phyloP scores from a whole-genome alignment of 2,113 vertebrate genomes.

The Chaetodon auriga region DNA sequence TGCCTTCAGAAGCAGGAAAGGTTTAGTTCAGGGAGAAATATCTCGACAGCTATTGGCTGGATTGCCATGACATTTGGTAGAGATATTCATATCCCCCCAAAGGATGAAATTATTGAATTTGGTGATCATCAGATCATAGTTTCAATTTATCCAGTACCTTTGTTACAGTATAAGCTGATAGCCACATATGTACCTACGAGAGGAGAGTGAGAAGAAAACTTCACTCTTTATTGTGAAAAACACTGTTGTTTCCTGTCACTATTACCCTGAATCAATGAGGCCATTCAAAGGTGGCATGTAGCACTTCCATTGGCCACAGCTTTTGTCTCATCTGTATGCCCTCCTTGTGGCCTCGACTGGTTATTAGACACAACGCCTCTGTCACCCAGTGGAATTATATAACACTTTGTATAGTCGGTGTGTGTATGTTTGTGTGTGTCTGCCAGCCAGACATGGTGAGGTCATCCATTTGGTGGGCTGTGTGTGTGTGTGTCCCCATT shows the following conservation, averaged over 20 bases:
- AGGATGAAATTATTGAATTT: not conserved
- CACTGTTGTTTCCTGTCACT: constrained; percentile 11
- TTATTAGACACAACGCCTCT: constrained; percentile 44
- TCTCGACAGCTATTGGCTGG: not conserved
- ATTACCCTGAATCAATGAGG: not conserved
- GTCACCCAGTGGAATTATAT: constrained; percentile 57
- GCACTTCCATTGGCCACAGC: constrained; percentile 14
- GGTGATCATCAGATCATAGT: not conserved
- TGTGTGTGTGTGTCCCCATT: constrained; percentile 7
- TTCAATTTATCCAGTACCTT: not conserved
- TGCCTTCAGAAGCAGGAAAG: not conserved
- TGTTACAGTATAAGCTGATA: not conserved
- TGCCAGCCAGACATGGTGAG: constrained; percentile 55
- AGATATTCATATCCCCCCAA: not conserved
- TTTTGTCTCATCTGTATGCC: not conserved
- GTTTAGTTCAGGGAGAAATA: not conserved
- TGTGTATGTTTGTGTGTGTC: constrained; percentile 39
- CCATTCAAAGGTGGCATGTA: constrained; percentile 4
- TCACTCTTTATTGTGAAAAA: not conserved
- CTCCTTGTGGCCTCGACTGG: constrained; percentile 8
- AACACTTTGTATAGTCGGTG: constrained; percentile 31
- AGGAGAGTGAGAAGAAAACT: not conserved
- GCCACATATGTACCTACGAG: not conserved
- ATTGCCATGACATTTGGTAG: not conserved
- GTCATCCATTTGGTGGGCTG: constrained; percentile 50